Base-by-base conservation (phyloP, 2,113 vertebrate species). In the Erpornis zantholeuca region DNA sequence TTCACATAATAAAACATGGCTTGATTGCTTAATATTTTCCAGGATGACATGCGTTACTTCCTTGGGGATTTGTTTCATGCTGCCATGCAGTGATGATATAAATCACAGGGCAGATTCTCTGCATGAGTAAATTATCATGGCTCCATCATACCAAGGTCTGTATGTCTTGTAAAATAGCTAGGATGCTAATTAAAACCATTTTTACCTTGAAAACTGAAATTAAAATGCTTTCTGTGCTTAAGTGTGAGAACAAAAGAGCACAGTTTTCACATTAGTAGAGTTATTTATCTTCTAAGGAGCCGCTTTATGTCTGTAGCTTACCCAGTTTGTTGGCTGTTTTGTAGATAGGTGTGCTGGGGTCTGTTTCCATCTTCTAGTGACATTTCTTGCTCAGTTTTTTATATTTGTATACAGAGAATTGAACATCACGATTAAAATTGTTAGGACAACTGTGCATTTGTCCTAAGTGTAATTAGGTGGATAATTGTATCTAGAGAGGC, bases 21-120 rank as follows among this genome's bases (percentile, higher is more conserved):
- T 95, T 95, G 95, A 94, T 95, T 96, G 88, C 90, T 96, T 97
- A 88, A 96, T 96, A 96, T 95, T 96, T 96, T 93, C 84, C 88
- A 94, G 82, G 91, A 92, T 91, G 92, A 85, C 86, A 88, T 93
- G 85, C 9, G 0, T 96, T 95, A 54, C 94, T 96, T 94, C 93
- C 93, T 92, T 90, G 56, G 96, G 94, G 88, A 88, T 93, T 95
- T 91, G 60, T 85, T 95, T 96, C 61, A 42, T 38, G 36, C 82
- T 95, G 83, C 88, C 81, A 70, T 76, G 84, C 86, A 87, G 88
- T 76, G 89, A 86, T 92, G 86, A 45, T 90, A 88, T 93, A 90
- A 95, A 94, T 92, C 88, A 88, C 47, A 75, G 65, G 44, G 63
- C 64, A 83, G 38, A 89, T 80, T 97, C 82, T 91, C 87, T 77